phyloP scores from a whole-genome alignment of 2,888 invertebrate genomes.

The Agrenia bidenticulata region DNA sequence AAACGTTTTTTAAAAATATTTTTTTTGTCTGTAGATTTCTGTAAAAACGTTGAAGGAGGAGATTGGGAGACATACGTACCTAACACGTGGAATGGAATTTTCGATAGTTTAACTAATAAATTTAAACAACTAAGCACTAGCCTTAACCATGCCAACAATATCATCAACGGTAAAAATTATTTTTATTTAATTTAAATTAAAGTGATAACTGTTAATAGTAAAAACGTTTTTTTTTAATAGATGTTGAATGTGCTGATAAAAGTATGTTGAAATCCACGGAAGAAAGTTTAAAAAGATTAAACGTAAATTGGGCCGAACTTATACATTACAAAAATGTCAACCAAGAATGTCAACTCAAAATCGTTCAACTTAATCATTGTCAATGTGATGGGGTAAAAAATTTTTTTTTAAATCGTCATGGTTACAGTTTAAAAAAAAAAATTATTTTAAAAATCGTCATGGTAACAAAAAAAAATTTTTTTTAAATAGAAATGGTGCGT shows the following conservation, averaged over 20 bases:
- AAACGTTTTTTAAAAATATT: no score
- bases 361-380: neutral
- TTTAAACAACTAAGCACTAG: no score
- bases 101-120: neutral
- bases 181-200: neutral
- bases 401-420: neutral
- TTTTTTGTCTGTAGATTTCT: no score
- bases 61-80: neutral
- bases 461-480: neutral
- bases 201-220: neutral
- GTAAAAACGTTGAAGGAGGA: neutral
- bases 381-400: neutral
- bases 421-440: no score
- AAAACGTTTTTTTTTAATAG: neutral
- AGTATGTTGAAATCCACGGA: neutral
- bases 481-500: slow-evolving; percentile 19
- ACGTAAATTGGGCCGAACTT: neutral
- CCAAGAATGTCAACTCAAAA: neutral
- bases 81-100: neutral
- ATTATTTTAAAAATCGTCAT: slow-evolving; percentile 3
- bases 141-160: neutral
- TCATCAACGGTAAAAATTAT: neutral
- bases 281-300: neutral
- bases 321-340: neutral
- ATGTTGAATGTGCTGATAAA: neutral